Base-by-base conservation (phyloP, 2,113 vertebrate species). In the Melanocharis versteri region DNA sequence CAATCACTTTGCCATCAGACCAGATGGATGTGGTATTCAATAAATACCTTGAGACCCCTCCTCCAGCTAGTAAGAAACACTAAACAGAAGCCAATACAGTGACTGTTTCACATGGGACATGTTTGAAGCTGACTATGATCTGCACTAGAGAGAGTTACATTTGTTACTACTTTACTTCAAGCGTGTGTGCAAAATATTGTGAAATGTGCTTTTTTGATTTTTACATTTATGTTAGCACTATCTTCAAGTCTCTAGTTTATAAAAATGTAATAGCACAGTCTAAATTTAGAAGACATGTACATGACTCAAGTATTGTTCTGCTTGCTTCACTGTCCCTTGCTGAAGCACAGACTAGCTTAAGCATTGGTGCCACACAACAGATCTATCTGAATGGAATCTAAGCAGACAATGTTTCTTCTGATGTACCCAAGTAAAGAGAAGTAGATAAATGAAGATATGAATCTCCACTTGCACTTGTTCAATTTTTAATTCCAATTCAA, bases 131-230 rank as follows among this genome's bases (percentile, higher is more conserved):
- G 72, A 37, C n/a, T 42, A 1, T 13, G 26, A 65, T 44, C 68
- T 48, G 19, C 70, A 60, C 35, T 39, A 53, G 4, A 69, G 22
- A 44, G 24, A 69, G n/a, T 40, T n/a, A 42, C 0, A 2, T 42
- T 65, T 79, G 50, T 35, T 72, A 37, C 50, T 56, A 31, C 20
- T 69, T 53, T 31, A 44, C 40, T 71, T 87, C 22, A 65, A 37
- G 28, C 0, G 1, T 4, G 13, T 11, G 14, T 76, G 30, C 30
- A 83, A 78, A 68, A 40, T 33, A 75, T 3, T 40, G 26, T 8
- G 12, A 61, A 71, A 17, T 0, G 1, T 27, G 58, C 18, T 53
- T 62, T 57, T 76, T 21, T 1, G 0, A 44, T 70, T 70, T 64
- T 42, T 53, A 60, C 30, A 22, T 50, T 58, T 70, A 48, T 33